Percentiles rank a stretch among this genome's conserved stretches.
Conservation (phyloP, 2,113 vertebrate species). For the Rhizomys pruinosus region DNA sequence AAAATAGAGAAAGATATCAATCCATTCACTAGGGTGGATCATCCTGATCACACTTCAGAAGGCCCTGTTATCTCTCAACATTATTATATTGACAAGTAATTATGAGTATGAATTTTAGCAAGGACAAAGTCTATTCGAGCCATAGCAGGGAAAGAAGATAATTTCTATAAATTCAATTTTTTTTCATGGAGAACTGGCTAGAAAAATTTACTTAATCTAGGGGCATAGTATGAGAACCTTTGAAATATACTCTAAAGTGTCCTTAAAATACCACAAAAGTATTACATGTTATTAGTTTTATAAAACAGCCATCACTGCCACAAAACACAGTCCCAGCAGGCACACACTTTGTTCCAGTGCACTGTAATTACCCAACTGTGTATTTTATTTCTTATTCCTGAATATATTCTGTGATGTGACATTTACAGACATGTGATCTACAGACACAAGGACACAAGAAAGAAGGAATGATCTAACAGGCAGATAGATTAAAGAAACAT, state of each 20-base stretch:
- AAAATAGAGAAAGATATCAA: background rate
- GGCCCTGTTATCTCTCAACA: background rate
- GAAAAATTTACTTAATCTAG: background rate
- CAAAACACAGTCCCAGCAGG: background rate
- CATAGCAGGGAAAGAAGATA: background rate
- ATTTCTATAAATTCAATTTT: background rate
- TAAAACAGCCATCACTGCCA: background rate
- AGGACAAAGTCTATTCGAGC: background rate
- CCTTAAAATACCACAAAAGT: background rate
- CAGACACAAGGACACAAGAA: background rate
- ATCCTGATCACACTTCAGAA: background rate
- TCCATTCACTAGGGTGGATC: background rate
- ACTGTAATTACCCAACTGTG: background rate
- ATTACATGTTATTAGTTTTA: conserved; percentile 25
- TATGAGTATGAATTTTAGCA: background rate
- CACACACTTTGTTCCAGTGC: background rate
- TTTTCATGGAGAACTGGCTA: background rate
- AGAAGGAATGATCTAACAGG: conserved; percentile 12
- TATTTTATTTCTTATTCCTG: conserved; percentile 39
- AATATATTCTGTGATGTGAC: background rate
- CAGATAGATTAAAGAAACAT: background rate
- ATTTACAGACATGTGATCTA: conserved; percentile 36
- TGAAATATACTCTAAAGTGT: background rate
- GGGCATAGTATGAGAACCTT: background rate
- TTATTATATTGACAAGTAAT: background rate